phyloP scores from a whole-genome alignment of 2,888 invertebrate genomes.

The Sinopyrophorus schimmeli region DNA sequence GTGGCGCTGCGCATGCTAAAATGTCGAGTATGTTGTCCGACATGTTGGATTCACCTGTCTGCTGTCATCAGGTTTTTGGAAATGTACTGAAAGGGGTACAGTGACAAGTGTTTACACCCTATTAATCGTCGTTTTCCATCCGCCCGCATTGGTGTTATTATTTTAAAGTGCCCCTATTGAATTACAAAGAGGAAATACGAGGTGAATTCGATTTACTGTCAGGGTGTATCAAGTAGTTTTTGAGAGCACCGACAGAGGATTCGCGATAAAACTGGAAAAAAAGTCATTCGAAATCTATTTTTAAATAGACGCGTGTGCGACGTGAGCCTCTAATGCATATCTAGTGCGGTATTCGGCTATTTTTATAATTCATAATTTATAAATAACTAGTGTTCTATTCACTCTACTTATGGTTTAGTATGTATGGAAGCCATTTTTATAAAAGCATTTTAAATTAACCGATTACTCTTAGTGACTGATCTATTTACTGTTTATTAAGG shows the following conservation, averaged over 20 bases:
- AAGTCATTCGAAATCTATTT: slow-evolving; percentile 54
- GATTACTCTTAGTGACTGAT: too few relatives aligned
- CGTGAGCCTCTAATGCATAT: slow-evolving; percentile 52
- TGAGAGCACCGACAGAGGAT: slow-evolving; percentile 53
- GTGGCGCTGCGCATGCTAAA: slow-evolving; percentile 39
- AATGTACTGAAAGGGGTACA: slow-evolving; percentile 36
- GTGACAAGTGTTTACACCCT: slow-evolving; percentile 42
- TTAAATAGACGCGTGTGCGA: slow-evolving; percentile 54
- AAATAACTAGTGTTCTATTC: slow-evolving; percentile 52
- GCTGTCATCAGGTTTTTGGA: slow-evolving; percentile 44
- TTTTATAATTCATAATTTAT: slow-evolving; percentile 53
- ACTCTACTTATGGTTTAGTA: slow-evolving; percentile 47
- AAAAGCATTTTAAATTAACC: slow-evolving; percentile 38
- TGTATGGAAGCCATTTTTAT: slow-evolving; percentile 53
- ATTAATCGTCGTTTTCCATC: slow-evolving; percentile 30
- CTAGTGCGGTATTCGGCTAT: slow-evolving; percentile 52
- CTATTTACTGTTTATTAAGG: too few relatives aligned
- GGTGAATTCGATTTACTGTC: slow-evolving; percentile 47
- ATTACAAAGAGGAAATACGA: slow-evolving; percentile 13
- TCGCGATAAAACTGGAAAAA: slow-evolving; percentile 47
- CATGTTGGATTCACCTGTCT: slow-evolving; percentile 53
- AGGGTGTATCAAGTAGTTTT: slow-evolving; percentile 56
- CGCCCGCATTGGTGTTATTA: slow-evolving; percentile 23
- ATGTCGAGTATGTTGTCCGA: slow-evolving; percentile 45
- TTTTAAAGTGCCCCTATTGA: slow-evolving; percentile 29